These are phyloP conservation scores for Cabera pusaria DNA, from an alignment of 2,888 invertebrate genomes.

Conservation along the genomic window DNA sequence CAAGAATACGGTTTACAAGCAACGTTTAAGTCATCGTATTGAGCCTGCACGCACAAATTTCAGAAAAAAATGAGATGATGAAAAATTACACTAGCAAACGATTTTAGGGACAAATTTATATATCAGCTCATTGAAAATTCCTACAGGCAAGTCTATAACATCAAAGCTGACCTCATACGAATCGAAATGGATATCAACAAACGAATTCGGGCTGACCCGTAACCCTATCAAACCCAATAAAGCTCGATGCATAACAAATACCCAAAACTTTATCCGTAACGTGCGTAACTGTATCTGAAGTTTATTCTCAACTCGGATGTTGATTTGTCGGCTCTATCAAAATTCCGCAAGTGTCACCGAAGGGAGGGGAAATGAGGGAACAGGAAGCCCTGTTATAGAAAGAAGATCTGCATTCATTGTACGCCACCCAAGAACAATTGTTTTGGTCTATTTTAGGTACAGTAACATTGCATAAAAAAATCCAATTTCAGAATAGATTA, in stretches of 20 bases:
- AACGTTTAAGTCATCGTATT: too few species aligned
- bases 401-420: slow-evolving; percentile 43
- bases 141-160: too few species aligned
- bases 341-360: slow-evolving; percentile 66
- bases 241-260: slow-evolving; percentile 12
- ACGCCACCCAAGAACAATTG: slow-evolving; percentile 70
- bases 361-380: slow-evolving; percentile 38
- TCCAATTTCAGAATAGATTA: too few species aligned
- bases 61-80: too few species aligned
- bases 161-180: too few species aligned
- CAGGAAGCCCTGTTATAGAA: slow-evolving; percentile 46
- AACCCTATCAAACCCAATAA: slow-evolving; percentile 8
- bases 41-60: neutral
- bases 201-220: neutral
- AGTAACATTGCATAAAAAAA: too few species aligned
- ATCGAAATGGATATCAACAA: too few species aligned
- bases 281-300: slow-evolving; percentile 15
- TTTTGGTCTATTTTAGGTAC: too few species aligned
- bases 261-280: slow-evolving; percentile 9
- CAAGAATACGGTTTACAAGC: too few species aligned
- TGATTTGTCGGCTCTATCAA: slow-evolving; percentile 55
- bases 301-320: slow-evolving; percentile 23
- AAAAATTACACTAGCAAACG: too few species aligned
- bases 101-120: too few species aligned
- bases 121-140: too few species aligned